Evolutionary conservation across 2,888 invertebrate species (phyloP).

Genomic region (Xestia xanthographa): DNA sequence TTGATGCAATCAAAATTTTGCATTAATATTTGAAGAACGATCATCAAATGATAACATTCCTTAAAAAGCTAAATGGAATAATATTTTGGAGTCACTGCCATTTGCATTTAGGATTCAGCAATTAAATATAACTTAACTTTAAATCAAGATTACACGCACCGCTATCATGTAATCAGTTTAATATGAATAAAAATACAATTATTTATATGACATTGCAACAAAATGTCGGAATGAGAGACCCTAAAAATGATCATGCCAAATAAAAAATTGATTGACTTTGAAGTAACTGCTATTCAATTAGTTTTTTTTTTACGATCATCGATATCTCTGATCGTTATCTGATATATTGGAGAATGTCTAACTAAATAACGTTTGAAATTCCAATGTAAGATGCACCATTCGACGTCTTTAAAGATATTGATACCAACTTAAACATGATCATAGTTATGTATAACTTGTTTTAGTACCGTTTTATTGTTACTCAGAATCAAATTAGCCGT

Average conservation of each 20-base stretch:
- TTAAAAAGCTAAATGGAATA: slow-evolving; percentile 42
- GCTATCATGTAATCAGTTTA: slow-evolving; percentile 4
- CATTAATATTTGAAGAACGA: slow-evolving; percentile 31
- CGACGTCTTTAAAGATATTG: neutral
- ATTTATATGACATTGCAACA: slow-evolving; percentile 25
- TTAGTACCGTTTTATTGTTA: neutral
- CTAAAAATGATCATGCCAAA: slow-evolving; percentile 16
- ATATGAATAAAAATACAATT: slow-evolving; percentile 25
- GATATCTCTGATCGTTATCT: slow-evolving; percentile 28
- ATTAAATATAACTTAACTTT: slow-evolving; percentile 29
- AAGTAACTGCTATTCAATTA: slow-evolving; percentile 30
- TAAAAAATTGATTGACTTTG: slow-evolving; percentile 44
- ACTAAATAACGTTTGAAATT: slow-evolving; percentile 36
- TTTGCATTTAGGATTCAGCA: slow-evolving; percentile 27
- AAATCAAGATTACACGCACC: slow-evolving; percentile 26
- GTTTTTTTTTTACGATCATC: slow-evolving; percentile 38
- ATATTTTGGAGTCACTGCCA: slow-evolving; percentile 22
- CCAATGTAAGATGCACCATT: slow-evolving; percentile 3
- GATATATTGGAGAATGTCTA: slow-evolving; percentile 32
- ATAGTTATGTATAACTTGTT: neutral
- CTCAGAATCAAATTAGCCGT: no score
- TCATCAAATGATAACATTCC: slow-evolving; percentile 46
- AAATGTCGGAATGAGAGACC: slow-evolving; percentile 11
- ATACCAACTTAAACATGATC: neutral
- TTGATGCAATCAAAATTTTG: slow-evolving; percentile 42